Conservation (phyloP, 1,140 invertebrate genomes). For the Apis cerana region DNA sequence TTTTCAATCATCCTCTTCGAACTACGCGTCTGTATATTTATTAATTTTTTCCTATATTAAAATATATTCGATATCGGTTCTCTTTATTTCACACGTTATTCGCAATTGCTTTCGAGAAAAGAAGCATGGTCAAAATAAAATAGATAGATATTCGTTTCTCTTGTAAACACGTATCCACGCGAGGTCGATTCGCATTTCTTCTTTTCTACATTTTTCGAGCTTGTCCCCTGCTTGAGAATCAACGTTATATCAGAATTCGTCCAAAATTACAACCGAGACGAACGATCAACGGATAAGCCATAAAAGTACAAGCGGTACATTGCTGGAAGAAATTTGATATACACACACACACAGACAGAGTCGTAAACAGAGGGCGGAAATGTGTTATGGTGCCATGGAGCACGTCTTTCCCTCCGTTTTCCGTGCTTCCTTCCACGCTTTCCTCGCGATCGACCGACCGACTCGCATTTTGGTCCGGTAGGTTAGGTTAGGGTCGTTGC, state of each 20-base stretch:
- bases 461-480: slow-evolving; percentile 48
- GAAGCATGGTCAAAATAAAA: too few relatives aligned
- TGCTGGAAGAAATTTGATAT: neutral
- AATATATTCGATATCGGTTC: too few relatives aligned
- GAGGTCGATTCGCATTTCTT: neutral
- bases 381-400: slow-evolving; percentile 66
- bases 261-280: neutral
- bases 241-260: neutral
- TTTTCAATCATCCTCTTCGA: too few relatives aligned
- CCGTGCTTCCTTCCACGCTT: slow-evolving; percentile 40
- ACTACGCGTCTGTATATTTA: too few relatives aligned
- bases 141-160: neutral
- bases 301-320: neutral
- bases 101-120: too few relatives aligned
- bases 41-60: too few relatives aligned
- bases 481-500: slow-evolving; percentile 59
- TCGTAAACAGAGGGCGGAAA: slow-evolving; percentile 56
- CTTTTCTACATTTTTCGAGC: slow-evolving; percentile 13
- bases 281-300: neutral
- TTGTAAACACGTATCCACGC: neutral
- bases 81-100: too few relatives aligned
- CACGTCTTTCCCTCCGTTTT: slow-evolving; percentile 43
- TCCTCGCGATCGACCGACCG: slow-evolving; percentile 60
- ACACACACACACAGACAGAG: neutral
- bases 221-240: too few relatives aligned